A percentile compares a stretch with the other conserved stretches of the same genome.
Evolutionary conservation across 2,797 vertebrate genomes (phyloP).

Genomic region (Notolabrus celidotus): DNA sequence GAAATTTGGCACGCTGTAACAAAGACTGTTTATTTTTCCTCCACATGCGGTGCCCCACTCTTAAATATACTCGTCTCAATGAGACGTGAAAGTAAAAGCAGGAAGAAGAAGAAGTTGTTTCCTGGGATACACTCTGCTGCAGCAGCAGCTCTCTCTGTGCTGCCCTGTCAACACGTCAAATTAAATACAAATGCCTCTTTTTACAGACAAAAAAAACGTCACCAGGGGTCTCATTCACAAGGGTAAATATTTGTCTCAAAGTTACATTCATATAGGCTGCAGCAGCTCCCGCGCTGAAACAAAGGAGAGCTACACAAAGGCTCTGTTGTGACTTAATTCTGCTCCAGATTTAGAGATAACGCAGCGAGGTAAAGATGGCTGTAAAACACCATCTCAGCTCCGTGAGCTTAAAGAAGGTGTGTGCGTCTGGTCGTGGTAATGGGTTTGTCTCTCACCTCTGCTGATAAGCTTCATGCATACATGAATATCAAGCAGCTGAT

Average conservation of each 20-base stretch:
- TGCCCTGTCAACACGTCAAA: conserved; percentile 59
- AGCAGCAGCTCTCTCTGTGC: conserved; percentile 38
- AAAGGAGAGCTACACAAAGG: conserved; percentile 15
- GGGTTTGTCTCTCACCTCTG: conserved; percentile 55
- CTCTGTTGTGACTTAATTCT: conserved; percentile 12
- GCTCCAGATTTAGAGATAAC: conserved; percentile 18
- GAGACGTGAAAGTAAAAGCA: conserved; percentile 32
- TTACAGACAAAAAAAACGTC: conserved; percentile 18
- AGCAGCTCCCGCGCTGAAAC: not conserved
- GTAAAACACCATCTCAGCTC: conserved; percentile 28
- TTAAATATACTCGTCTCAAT: conserved; percentile 54
- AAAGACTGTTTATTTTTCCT: conserved; percentile 62
- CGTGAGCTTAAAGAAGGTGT: conserved; percentile 39
- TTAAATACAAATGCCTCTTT: conserved; percentile 66
- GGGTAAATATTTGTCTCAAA: conserved; percentile 47
- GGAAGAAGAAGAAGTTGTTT: conserved; percentile 27
- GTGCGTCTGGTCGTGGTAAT: conserved; percentile 51
- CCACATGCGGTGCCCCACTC: conserved; percentile 31
- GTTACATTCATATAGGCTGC: conserved; percentile 24
- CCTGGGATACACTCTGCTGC: conserved; percentile 37
- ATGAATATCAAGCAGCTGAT: conserved; percentile 66
- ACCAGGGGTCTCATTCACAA: conserved; percentile 30
- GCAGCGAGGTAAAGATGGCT: conserved; percentile 16
- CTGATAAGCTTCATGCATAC: conserved; percentile 66
- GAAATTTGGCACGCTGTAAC: conserved; percentile 46